phyloP scores from a whole-genome alignment of 2,113 vertebrate species.

The Diphyllodes magnificus region DNA sequence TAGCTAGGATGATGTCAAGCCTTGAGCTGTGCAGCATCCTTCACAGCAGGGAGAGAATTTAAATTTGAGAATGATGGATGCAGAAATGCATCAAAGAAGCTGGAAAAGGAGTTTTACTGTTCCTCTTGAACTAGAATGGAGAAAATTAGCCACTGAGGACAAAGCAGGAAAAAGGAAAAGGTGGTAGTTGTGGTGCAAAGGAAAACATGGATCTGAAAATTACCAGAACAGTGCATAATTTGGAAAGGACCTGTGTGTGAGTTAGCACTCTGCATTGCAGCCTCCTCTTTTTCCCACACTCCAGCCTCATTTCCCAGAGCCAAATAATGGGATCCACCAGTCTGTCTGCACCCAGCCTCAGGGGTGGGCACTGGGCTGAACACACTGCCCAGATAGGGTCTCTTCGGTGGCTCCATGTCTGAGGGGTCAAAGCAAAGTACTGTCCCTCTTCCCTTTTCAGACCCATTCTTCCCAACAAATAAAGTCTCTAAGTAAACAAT shows the following conservation, averaged over 20 bases:
- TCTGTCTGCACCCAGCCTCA: neutral
- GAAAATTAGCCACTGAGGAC: neutral
- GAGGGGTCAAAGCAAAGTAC: neutral
- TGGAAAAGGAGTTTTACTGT: neutral
- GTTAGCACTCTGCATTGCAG: neutral
- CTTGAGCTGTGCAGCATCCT: neutral
- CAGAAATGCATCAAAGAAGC: neutral
- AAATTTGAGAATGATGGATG: neutral
- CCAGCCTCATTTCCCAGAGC: neutral
- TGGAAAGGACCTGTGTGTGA: neutral
- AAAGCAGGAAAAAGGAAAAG: neutral
- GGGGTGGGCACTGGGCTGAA: neutral
- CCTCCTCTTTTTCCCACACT: neutral
- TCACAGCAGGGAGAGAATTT: neutral
- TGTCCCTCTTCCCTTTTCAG: neutral
- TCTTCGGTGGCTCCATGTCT: fast-evolving
- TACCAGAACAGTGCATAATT: neutral
- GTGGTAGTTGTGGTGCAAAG: neutral
- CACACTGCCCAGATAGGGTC: fast-evolving
- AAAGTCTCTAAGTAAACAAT: neutral
- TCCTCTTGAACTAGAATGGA: neutral
- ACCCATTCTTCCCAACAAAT: neutral
- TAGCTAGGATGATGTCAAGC: neutral
- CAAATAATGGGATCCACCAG: neutral
- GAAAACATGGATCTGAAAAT: neutral